These are phyloP conservation scores for Silurus asotus DNA, from an alignment of 2,113 vertebrate species.

Conservation along the genomic window DNA sequence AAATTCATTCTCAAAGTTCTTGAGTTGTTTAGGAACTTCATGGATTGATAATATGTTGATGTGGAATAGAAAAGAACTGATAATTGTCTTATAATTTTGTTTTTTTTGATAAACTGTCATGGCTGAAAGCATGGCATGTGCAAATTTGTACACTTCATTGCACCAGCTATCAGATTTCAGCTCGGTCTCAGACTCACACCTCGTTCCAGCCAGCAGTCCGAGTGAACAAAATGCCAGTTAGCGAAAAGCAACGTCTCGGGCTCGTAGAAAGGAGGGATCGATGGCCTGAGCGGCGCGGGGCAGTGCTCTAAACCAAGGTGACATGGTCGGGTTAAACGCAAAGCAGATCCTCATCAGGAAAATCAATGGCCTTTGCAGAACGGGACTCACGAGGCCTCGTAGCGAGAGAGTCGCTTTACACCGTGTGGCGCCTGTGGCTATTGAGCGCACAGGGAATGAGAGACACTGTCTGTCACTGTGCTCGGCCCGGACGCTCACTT, in stretches of 20 bases:
- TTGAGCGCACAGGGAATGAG: constrained; percentile 75
- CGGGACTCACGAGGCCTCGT: constrained; percentile 73
- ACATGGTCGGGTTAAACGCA: constrained; percentile 97
- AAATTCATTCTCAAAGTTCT: too few relatives aligned
- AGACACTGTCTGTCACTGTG: constrained; percentile 46
- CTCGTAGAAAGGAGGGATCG: constrained; percentile 79
- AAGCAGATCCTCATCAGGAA: constrained; percentile 91
- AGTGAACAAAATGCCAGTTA: constrained; percentile 46
- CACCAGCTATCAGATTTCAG: constrained; percentile 5
- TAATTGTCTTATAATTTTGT: background rate
- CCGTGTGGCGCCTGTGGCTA: constrained; percentile 81
- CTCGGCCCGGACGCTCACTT: constrained; percentile 36
- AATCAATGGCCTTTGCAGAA: constrained; percentile 92
- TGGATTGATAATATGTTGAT: too few relatives aligned
- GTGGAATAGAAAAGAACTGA: too few relatives aligned
- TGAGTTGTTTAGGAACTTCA: too few relatives aligned
- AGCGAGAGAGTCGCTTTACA: constrained; percentile 83
- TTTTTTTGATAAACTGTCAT: background rate
- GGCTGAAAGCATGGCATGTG: background rate
- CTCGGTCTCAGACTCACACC: constrained; percentile 8
- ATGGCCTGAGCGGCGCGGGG: constrained; percentile 89
- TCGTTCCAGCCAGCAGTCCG: background rate
- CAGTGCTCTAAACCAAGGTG: constrained; percentile 87
- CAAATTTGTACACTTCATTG: background rate
- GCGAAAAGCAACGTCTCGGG: constrained; percentile 3